Conservation (phyloP, 2,797 vertebrate genomes). For the Pangasius larnaudii region DNA sequence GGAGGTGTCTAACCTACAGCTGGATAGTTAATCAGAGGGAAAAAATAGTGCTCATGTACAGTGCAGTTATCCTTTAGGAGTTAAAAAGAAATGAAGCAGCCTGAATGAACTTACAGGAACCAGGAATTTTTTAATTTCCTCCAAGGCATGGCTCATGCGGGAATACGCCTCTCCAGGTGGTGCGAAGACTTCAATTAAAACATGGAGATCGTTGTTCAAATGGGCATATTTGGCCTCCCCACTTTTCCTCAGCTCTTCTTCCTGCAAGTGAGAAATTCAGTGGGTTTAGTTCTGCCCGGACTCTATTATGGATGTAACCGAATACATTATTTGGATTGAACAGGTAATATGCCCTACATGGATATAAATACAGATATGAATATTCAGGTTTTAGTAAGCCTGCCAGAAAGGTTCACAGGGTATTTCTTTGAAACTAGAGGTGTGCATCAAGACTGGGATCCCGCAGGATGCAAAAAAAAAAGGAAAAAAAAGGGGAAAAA, state of each 20-base stretch:
- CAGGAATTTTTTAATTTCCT: constrained; percentile 99
- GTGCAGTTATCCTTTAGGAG: constrained; percentile 45
- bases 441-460: not conserved
- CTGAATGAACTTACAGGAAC: constrained; percentile 90
- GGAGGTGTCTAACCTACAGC: constrained; percentile 33
- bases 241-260: constrained; percentile 97
- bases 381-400: not conserved
- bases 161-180: constrained; percentile 98
- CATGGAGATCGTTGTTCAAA: constrained; percentile 96
- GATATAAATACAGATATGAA: not conserved
- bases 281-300: not conserved
- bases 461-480: not conserved
- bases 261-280: constrained; percentile 75
- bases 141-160: constrained; percentile 98
- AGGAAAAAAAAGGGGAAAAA: not conserved
- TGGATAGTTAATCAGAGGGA: constrained; percentile 33
- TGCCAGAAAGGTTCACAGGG: not conserved
- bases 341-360: not conserved
- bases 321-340: not conserved
- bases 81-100: constrained; percentile 34
- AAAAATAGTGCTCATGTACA: constrained; percentile 31
- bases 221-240: constrained; percentile 96
- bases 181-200: constrained; percentile 99
- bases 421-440: not conserved
- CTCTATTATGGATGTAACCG: not conserved